These are phyloP conservation scores for Brachionus plicatilis DNA, from an alignment of 1,140 invertebrate species.

Conservation along the genomic window DNA sequence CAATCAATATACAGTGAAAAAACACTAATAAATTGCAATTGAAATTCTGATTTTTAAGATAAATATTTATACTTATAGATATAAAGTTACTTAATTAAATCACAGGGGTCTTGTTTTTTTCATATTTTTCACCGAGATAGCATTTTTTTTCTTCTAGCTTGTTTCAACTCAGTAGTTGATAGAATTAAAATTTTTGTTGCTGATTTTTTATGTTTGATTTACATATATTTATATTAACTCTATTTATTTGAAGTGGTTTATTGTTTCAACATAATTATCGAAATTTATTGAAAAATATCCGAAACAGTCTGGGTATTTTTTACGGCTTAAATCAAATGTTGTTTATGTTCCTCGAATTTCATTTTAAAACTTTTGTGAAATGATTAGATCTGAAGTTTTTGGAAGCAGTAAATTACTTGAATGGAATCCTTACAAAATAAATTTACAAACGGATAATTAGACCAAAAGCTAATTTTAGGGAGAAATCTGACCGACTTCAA, in stretches of 20 bases:
- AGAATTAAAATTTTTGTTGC: neutral
- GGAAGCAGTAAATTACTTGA: neutral
- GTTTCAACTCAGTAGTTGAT: neutral
- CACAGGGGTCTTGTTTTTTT: neutral
- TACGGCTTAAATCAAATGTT: neutral
- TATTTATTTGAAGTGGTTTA: constrained; percentile 22
- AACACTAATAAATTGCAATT: neutral
- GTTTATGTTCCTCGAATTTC: neutral
- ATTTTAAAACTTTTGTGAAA: neutral
- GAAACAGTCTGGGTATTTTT: neutral
- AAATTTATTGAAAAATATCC: neutral
- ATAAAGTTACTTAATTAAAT: constrained; percentile 28
- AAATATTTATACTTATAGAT: constrained; percentile 28
- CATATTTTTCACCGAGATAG: neutral
- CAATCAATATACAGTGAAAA: neutral
- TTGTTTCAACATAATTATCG: constrained; percentile 11
- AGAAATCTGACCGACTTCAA: neutral
- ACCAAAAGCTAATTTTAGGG: neutral
- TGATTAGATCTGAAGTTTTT: neutral
- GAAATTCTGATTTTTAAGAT: constrained; percentile 9
- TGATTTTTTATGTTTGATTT: neutral
- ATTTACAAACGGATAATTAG: neutral
- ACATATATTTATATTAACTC: neutral
- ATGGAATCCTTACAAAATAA: neutral
- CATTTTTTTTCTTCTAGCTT: neutral